Evolutionary conservation across 2,797 vertebrate genomes (phyloP), one percentile per base, ranked within the genome.

Genomic region (Psittacula echo): DNA sequence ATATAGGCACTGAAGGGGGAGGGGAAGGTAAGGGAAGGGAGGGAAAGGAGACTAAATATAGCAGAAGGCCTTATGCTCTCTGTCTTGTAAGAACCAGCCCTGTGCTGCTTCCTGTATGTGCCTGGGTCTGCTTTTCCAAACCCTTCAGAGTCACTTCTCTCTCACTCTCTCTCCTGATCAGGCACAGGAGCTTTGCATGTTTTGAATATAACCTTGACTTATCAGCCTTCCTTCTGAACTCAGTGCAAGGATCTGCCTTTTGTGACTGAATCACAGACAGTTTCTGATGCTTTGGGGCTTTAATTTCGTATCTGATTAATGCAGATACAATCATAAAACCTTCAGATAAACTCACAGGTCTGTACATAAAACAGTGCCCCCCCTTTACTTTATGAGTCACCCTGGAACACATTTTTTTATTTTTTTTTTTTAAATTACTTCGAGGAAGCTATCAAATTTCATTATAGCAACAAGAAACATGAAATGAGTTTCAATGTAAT

Each of bases 41-140:
- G 68, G 50, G 61, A 70, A 86, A 54, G 13, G 9, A 16, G 44
- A 54, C 85, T 95, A 95, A 95, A 95, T 87, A 93, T 87, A 96
- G 87, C 81, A 91, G 78, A 30, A 41, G 16, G 65, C 48, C 29
- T 87, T 74, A 80, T 24, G 48, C 70, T 83, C 0, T 0, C 65
- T 78, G 41, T 16, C 53, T 60, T 81, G 45, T 65, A 71, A 56
- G 64, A 90, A 86, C 18, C 23, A 70, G 60, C 32, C 42, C 77
- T 45, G 48, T 7, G 21, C 62, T 56, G 68, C 58, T 95, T 94
- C 66, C 89, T 87, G 53, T 50, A 51, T 6, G 19, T 21, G 44
- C 34, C 75, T 84, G 68, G 39, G 61, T 89, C 1, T 1, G 81
- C 42, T 74, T 74, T 77, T 19, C 72, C 48, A 61, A 71, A 68